Evolutionary conservation across 2,797 vertebrate species (phyloP).

Genomic region (Hydrophis major): DNA sequence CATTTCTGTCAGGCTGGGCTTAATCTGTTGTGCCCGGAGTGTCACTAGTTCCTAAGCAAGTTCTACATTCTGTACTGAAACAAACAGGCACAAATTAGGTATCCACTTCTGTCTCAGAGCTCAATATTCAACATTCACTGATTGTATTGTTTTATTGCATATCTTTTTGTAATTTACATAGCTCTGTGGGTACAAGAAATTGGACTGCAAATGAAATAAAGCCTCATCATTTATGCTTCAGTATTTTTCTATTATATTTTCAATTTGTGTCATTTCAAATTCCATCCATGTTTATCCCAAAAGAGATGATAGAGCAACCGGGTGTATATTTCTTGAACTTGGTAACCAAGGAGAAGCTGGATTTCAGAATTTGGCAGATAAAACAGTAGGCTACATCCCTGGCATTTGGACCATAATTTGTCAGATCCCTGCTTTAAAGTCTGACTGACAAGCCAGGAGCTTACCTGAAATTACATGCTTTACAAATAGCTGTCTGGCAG

Average conservation of each 20-base stretch:
- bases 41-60: background rate
- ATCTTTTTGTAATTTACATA: background rate
- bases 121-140: background rate
- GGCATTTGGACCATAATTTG: background rate
- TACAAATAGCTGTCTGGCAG: conserved; percentile 13
- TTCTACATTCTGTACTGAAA: background rate
- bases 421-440: conserved; percentile 11
- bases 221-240: background rate
- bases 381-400: background rate
- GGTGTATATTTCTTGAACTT: background rate
- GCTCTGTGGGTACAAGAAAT: background rate
- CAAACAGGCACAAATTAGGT: background rate
- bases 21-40: background rate
- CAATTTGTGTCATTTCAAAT: background rate
- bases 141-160: background rate
- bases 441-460: conserved; percentile 3
- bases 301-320: background rate
- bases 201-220: background rate
- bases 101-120: background rate
- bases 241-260: background rate
- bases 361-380: background rate
- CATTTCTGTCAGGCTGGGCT: background rate
- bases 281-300: background rate
- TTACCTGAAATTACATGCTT: conserved; percentile 23
- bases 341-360: background rate